These are phyloP conservation scores for Manis crassicaudata DNA, from an alignment of 2,797 vertebrate species.

Conservation along the genomic window DNA sequence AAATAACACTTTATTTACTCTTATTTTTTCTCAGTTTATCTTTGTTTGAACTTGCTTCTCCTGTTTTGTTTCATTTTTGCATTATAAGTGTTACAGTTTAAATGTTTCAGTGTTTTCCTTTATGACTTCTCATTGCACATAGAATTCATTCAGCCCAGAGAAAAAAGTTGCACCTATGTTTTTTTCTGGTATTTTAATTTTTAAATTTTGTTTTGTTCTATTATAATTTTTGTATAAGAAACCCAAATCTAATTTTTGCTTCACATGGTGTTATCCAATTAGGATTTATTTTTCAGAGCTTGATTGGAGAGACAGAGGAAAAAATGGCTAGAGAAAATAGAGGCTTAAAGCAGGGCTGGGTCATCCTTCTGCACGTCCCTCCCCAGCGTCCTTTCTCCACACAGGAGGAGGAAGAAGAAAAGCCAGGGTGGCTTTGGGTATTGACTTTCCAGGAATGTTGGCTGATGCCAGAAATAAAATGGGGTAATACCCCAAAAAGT, in stretches of 20 bases:
- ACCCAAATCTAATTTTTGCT: neutral
- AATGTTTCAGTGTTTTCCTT: neutral
- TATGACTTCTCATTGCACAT: neutral
- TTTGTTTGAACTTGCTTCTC: neutral
- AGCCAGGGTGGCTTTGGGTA: rapidly evolving
- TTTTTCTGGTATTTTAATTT: neutral
- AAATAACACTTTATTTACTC: neutral
- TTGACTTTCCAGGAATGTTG: neutral
- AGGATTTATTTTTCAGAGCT: neutral
- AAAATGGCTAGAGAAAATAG: neutral
- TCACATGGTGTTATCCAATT: neutral
- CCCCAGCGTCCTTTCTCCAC: neutral
- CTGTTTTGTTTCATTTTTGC: neutral
- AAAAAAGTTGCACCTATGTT: neutral
- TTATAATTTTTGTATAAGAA: neutral
- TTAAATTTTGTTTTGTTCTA: neutral
- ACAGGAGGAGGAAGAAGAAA: neutral
- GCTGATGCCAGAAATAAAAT: neutral
- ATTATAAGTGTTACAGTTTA: neutral
- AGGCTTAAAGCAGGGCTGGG: neutral
- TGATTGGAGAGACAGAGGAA: neutral
- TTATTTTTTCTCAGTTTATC: neutral
- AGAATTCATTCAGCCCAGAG: neutral
- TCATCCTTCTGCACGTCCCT: neutral
- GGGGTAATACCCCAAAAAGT: neutral